Percentiles rank a stretch among this genome's conserved stretches.
Conservation (phyloP, 2,113 vertebrate genomes). For the Fregetta grallaria region DNA sequence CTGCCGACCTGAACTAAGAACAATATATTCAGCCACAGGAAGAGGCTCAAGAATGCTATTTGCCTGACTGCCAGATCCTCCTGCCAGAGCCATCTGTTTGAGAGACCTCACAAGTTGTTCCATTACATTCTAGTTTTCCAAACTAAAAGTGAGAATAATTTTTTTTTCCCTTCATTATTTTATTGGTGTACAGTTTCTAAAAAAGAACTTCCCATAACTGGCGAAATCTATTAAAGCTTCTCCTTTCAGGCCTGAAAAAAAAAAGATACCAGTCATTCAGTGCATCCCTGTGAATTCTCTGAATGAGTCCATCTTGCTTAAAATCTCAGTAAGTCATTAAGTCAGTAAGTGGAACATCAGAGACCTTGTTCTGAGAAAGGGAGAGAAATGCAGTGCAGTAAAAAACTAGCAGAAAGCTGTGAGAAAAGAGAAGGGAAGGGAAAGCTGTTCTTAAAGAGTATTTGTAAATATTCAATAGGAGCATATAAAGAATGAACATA, state of each 20-base stretch:
- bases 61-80: neutral
- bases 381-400: neutral
- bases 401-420: neutral
- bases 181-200: neutral
- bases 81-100: neutral
- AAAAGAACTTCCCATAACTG: neutral
- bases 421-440: neutral
- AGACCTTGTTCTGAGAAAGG: neutral
- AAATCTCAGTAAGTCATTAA: neutral
- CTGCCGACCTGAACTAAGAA: neutral
- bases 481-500: neutral
- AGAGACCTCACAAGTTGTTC: neutral
- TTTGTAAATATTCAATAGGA: neutral
- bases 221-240: neutral
- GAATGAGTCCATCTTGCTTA: neutral
- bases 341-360: neutral
- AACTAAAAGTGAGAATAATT: neutral
- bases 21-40: neutral
- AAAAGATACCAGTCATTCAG: neutral
- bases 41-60: neutral
- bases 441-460: neutral
- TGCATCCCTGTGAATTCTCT: neutral
- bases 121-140: neutral
- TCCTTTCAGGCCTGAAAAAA: neutral
- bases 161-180: neutral